These are phyloP conservation scores for Metallyticus violacea DNA, from an alignment of 2,888 invertebrate genomes.

Conservation along the genomic window DNA sequence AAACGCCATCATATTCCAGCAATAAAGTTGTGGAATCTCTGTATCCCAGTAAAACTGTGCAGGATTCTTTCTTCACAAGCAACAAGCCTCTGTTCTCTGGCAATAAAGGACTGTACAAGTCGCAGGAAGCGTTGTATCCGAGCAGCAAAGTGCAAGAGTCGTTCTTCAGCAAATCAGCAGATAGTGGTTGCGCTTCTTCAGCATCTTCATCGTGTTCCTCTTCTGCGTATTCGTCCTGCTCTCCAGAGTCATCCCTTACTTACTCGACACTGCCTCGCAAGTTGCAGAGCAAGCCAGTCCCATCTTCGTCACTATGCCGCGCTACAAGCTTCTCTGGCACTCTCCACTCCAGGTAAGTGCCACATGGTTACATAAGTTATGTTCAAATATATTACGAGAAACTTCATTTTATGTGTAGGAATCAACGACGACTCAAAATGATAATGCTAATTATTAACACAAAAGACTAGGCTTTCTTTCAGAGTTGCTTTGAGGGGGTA, in stretches of 20 bases:
- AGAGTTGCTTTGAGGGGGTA: too few relatives aligned
- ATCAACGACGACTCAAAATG: too few relatives aligned
- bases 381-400: too few relatives aligned
- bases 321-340: constrained; percentile 47
- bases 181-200: background rate
- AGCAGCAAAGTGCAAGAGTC: background rate
- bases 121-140: background rate
- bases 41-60: background rate
- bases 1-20: background rate
- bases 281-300: background rate
- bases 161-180: background rate
- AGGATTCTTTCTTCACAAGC: background rate
- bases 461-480: too few relatives aligned
- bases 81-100: background rate
- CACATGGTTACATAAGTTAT: background rate
- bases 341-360: background rate
- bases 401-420: too few relatives aligned
- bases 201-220: background rate
- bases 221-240: background rate
- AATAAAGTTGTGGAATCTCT: background rate
- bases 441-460: too few relatives aligned
- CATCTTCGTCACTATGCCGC: constrained; percentile 36
- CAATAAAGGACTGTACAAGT: background rate
- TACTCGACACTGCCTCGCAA: constrained; percentile 36
- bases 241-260: constrained; percentile 37